Percentiles rank a stretch among this genome's conserved stretches.
Evolutionary conservation across 2,113 vertebrate species (phyloP).

Genomic region (Alligator sinensis): DNA sequence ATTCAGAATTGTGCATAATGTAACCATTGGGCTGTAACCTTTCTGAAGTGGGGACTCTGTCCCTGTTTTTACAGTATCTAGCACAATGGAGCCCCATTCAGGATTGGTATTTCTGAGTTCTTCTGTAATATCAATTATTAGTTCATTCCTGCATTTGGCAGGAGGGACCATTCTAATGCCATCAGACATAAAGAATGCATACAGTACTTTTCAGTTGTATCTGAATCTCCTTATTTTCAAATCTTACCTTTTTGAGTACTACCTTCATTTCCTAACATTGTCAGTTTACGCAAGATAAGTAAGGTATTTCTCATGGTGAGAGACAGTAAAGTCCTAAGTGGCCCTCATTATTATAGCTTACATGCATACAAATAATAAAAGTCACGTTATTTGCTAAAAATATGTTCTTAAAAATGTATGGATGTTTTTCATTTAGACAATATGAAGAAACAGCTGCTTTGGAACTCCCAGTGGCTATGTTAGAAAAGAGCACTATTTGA

Average conservation of each 20-base stretch:
- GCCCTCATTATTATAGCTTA: not conserved
- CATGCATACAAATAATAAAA: constrained; percentile 41
- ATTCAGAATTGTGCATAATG: not conserved
- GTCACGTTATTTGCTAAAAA: not conserved
- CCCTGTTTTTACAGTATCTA: not conserved
- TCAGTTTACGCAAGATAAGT: constrained; percentile 18
- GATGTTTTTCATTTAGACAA: constrained; percentile 65
- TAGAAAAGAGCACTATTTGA: not conserved
- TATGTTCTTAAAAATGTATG: constrained; percentile 31
- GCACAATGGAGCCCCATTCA: not conserved
- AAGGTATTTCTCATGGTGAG: constrained; percentile 9
- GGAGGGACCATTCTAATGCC: no score
- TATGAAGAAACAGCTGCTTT: constrained; percentile 6
- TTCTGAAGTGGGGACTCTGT: not conserved
- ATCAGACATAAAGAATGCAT: no score
- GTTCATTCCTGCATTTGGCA: not conserved
- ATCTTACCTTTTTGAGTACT: constrained; percentile 26
- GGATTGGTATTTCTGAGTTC: not conserved
- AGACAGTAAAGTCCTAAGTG: not conserved
- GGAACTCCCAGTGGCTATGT: not conserved
- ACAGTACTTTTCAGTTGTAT: no score
- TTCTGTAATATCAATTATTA: not conserved
- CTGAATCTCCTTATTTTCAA: not conserved
- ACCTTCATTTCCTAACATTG: constrained; percentile 2
- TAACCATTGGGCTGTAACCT: not conserved